Conservation (phyloP, 2,797 vertebrate species). For the Pseudochromis fuscus region DNA sequence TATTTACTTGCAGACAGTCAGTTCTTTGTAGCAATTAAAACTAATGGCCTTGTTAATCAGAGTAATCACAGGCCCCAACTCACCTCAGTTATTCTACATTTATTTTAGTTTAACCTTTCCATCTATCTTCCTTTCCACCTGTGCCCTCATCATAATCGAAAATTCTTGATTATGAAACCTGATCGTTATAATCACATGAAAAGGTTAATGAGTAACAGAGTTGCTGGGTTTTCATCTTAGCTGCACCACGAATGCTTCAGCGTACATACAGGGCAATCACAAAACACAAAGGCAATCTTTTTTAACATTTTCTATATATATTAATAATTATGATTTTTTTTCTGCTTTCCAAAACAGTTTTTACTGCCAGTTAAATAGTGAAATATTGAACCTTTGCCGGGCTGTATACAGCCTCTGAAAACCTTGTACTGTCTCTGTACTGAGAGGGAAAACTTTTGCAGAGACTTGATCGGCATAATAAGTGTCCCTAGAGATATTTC, state of each 20-base stretch:
- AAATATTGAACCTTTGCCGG: not conserved
- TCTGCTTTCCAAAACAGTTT: not conserved
- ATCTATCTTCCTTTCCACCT: conserved; percentile 63
- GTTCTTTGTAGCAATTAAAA: conserved; percentile 78
- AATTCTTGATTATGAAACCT: conserved; percentile 61
- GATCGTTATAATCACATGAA: conserved; percentile 62
- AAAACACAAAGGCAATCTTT: not conserved
- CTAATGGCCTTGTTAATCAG: conserved; percentile 82
- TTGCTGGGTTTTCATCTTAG: conserved; percentile 1
- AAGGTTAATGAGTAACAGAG: conserved; percentile 67
- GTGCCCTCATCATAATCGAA: conserved; percentile 55
- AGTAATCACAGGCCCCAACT: conserved; percentile 72
- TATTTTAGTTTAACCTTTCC: conserved; percentile 77
- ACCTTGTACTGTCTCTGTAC: not conserved
- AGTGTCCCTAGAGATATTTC: conserved; percentile 6
- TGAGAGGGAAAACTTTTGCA: no score
- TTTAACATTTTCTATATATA: conserved; percentile 2
- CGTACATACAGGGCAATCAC: not conserved
- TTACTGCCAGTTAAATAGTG: not conserved
- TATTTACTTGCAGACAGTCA: conserved; percentile 44
- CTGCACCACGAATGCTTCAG: not conserved
- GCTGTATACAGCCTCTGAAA: not conserved
- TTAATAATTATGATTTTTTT: not conserved
- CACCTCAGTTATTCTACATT: conserved; percentile 72
- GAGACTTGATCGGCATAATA: conserved; percentile 10